phyloP scores from a whole-genome alignment of 2,888 invertebrate genomes.

The Pseudococcus viburni region DNA sequence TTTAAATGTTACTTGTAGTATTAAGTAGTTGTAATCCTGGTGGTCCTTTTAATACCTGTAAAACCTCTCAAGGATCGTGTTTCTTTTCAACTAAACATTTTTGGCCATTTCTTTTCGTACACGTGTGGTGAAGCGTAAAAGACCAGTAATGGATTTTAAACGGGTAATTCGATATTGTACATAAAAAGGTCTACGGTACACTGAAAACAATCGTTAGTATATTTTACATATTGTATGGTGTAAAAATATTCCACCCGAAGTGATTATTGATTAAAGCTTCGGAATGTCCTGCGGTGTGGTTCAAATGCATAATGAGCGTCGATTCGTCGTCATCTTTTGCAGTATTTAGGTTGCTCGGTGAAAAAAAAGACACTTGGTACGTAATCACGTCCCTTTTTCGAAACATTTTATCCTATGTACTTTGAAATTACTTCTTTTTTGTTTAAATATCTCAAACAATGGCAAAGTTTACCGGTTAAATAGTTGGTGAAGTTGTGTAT shows the following conservation, averaged over 20 bases:
- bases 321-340: background rate
- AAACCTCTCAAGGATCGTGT: background rate
- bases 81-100: background rate
- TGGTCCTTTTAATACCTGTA: background rate
- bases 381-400: background rate
- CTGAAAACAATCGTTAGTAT: background rate
- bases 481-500: too few relatives aligned
- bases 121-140: background rate
- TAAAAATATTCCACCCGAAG: background rate
- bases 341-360: background rate
- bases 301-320: slow-evolving; percentile 11
- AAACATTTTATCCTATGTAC: background rate
- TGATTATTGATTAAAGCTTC: slow-evolving; percentile 8
- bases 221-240: background rate
- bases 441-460: background rate
- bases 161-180: background rate
- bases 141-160: background rate
- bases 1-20: background rate
- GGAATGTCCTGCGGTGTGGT: background rate
- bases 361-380: background rate
- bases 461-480: background rate
- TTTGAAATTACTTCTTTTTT: background rate
- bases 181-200: background rate
- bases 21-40: slow-evolving; percentile 17
- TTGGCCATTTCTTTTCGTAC: background rate